Evolutionary conservation across 2,888 invertebrate genomes (phyloP).

Genomic region (Thymelicus sylvestris): DNA sequence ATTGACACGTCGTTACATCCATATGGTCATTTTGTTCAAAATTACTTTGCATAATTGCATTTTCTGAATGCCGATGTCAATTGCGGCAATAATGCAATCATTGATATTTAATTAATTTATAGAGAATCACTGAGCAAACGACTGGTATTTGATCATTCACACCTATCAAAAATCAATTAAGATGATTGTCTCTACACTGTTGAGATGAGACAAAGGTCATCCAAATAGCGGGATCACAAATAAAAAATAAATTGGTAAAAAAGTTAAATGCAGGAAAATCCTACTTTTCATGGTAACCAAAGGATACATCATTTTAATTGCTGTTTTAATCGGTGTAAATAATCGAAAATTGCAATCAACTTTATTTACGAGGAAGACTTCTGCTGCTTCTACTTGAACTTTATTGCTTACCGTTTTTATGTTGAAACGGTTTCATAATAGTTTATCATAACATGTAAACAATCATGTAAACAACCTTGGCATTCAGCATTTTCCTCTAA

Average conservation of each 20-base stretch:
- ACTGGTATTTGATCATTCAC: conserved; percentile 7
- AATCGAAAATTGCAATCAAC: conserved; percentile 1
- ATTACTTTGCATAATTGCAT: conserved; percentile 53
- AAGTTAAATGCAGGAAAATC: background rate
- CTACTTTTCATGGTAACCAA: background rate
- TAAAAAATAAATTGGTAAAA: background rate
- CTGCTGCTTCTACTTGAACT: background rate
- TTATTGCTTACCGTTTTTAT: conserved; percentile 7
- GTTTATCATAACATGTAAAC: background rate
- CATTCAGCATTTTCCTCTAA: conserved; percentile 2
- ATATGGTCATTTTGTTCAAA: conserved; percentile 39
- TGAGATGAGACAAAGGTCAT: background rate
- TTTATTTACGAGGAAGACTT: conserved; percentile 4
- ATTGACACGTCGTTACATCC: conserved; percentile 26
- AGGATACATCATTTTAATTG: background rate
- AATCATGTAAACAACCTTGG: background rate
- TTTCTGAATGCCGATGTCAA: conserved; percentile 50
- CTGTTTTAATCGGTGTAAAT: background rate
- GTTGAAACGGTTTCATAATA: background rate
- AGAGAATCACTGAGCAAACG: conserved; percentile 5
- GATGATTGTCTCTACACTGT: background rate
- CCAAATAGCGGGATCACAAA: background rate
- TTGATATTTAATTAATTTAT: conserved; percentile 33
- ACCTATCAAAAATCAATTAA: conserved; percentile 16
- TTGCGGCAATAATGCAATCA: conserved; percentile 54